Base-by-base conservation (phyloP, 2,888 invertebrate genomes). In the Chalcis sispes region DNA sequence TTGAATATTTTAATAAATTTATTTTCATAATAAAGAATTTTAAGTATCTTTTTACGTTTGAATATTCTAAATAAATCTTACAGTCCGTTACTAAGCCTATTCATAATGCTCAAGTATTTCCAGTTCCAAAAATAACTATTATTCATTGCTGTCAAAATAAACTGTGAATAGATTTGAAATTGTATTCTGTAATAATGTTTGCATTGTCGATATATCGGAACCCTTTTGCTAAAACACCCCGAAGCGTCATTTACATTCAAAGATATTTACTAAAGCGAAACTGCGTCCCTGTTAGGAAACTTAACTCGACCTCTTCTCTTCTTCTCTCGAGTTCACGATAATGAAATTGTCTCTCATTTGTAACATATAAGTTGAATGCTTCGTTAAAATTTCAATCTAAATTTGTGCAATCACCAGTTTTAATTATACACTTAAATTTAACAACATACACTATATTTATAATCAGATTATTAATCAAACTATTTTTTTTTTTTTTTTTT, bases 291-390 rank as follows among this genome's bases (percentile, higher is more conserved):
- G 32, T 77, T 59, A 66, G n/a, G 73, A 56, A 73, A 71, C 32
- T 69, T 61, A 46, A 23, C 48, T 69, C 69, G 67, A 70, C 56
- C 72, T 61, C 61, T 32, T 61, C 61, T 52, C 23, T 61, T 50
- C 10, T 4, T 20, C 15, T 52, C 50, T 36, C 10, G 20, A 20
- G n/a, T 59, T 25, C 50, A 52, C 50, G 61, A 70, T 40, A 70
- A 61, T 36, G 27, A 61, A 71, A 27, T 52, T 42, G 40, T 42
- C 20, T 29, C 52, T 52, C 29, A 15, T 48, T 66, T 66, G n/a
- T 23, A 13, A 54, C n/a, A 29, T 52, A n/a, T 25, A 40, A 25
- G n/a, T 59, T 10, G 13, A 59, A 20, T 10, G 20, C 20, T 36
- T 40, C 59, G 27, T 66, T 36, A 52, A 27, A 66, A 46, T 27